Evolutionary conservation across 2,888 invertebrate genomes (phyloP), one percentile per base, ranked within the genome.

Genomic region (Apodemia zela): DNA sequence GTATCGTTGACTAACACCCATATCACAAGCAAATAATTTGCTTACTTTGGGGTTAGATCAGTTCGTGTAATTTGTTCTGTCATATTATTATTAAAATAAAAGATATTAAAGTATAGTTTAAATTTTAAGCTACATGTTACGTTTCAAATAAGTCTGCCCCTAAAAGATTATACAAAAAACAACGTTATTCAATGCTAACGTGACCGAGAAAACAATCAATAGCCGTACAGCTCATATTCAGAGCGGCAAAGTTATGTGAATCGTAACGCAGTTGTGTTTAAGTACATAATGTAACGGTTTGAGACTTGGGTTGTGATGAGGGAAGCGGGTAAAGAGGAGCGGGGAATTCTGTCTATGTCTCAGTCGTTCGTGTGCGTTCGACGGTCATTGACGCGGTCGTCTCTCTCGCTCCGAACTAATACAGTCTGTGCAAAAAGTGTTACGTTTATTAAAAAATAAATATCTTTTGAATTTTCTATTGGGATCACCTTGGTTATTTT

Each of bases 241-340:
- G 45, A 47, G 45, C 45, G 45, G 45, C 45, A 47, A 47, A 47
- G 45, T 17, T 47, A 47, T 47, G 45, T 47, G 45, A 47, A n/a
- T 47, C 45, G 17, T 47, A 47, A 17, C 45, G 2, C 45, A 17
- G 45, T 47, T 17, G 45, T 47, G 45, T n/a, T 45, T 45, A 45
- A 45, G n/a, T n/a, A 45, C 45, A 45, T 45, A 45, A 45, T 45
- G n/a, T 45, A 45, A 45, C n/a, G 45, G 45, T 45, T 45, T n/a
- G 15, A 45, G n/a, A n/a, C 45, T 45, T 45, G n/a, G 38, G n/a
- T 45, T 7, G n/a, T 45, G 42, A 45, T 6, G 45, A 45, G 45
- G 45, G 7, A 45, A 45, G 45, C 5, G 45, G 45, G 45, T n/a
- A 8, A n/a, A 45, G 45, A 7, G 45, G n/a, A n/a, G n/a, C 45